Evolutionary conservation across 2,888 invertebrate genomes (phyloP), one percentile per base, ranked within the genome.

Genomic region (Zeuzera pyrina): DNA sequence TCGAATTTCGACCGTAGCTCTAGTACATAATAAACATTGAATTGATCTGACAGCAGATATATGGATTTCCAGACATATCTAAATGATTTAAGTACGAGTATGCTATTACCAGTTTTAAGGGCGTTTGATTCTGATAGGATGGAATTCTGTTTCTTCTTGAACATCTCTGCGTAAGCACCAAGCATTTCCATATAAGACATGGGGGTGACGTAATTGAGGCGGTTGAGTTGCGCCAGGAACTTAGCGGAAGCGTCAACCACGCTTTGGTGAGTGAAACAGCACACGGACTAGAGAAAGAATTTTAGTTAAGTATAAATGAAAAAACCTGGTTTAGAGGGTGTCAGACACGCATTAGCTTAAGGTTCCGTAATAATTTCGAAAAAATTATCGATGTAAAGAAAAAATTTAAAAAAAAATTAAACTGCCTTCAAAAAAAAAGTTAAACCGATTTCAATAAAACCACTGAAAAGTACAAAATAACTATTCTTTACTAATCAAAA

Each of bases 181-280:
- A 96, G 86, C 53, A 95, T 85, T 64, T 94, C 94, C 54, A 95
- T 85, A 61, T 94, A 96, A 0, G 94, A 94, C 34, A 94, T 94
- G 0, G 95, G 95, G 0, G 95, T 95, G 7, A 95, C 93, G 65
- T 95, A 95, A 62, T 94, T 94, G 47, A 91, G 86, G 0, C 95
- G 85, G 31, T 76, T 83, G 59, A 94, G 87, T 59, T 92, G 91
- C 1, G 71, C 60, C 15, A 88, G 72, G 91, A 93, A 95, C 38
- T 76, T 72, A 0, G 68, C 68, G 8, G 94, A 93, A 45, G 87
- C 90, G 19, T 88, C 86, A 1, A 87, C 84, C 5, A 94, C 95
- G 10, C 91, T 90, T 43, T 89, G 88, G 58, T 95, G 95, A 1
- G 53, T 76, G 52, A 54, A 73, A 42, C 79, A 79, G 51, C 83